A percentile compares a stretch with the other conserved stretches of the same genome.
Conservation (phyloP, 2,888 invertebrate species). For the Sussaba pulchella region DNA sequence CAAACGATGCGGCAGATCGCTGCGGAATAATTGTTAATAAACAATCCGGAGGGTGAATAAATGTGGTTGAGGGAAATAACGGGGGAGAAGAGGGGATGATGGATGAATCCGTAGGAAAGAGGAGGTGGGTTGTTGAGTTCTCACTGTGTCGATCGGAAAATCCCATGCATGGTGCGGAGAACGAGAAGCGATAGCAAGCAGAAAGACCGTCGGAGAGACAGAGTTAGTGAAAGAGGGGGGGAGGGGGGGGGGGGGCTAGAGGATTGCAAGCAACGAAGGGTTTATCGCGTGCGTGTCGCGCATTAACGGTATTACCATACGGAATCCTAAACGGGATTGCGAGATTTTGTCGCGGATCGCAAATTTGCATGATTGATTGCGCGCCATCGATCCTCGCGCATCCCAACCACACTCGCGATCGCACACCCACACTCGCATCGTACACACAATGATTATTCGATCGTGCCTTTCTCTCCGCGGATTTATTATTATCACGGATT, state of each 20-base stretch:
- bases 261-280: conserved; percentile 54
- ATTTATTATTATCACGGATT: conserved; percentile 59
- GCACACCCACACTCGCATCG: neutral
- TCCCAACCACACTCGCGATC: conserved; percentile 42
- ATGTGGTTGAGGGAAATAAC: conserved; percentile 37
- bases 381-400: conserved; percentile 69
- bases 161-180: conserved; percentile 6
- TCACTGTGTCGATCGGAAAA: conserved; percentile 23
- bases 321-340: conserved; percentile 78
- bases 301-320: conserved; percentile 80
- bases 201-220: conserved; percentile 8
- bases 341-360: conserved; percentile 78
- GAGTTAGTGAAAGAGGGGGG: conserved; percentile 35
- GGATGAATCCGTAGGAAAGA: conserved; percentile 11
- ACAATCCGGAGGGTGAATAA: conserved; percentile 69
- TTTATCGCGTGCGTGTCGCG: conserved; percentile 71
- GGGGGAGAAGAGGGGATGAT: neutral
- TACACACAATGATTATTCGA: conserved; percentile 41
- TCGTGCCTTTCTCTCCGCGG: conserved; percentile 38
- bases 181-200: neutral
- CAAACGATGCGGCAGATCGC: conserved; percentile 63
- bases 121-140: conserved; percentile 31
- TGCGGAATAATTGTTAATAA: conserved; percentile 73
- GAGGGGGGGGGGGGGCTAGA: conserved; percentile 25
- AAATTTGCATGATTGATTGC: conserved; percentile 82